Base-by-base conservation (phyloP, 2,888 invertebrate genomes). In the Alloplasta piceator region DNA sequence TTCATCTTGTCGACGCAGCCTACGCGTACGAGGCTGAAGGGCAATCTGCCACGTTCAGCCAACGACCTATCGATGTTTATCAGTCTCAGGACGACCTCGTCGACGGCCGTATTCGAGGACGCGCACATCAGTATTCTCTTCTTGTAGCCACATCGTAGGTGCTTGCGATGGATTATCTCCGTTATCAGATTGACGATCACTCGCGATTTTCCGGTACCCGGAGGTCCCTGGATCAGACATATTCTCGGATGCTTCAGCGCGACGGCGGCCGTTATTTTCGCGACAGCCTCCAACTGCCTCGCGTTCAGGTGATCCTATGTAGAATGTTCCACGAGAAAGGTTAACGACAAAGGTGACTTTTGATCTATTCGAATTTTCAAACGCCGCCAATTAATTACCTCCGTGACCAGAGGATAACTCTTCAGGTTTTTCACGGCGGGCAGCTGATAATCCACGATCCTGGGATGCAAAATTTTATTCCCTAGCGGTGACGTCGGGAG, bases 61-160 rank as follows among this genome's bases (percentile, higher is more conserved):
- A 80, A 74, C 41, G 5, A 48, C 92, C 73, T 93, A 91, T 64
- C 95, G 93, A 95, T 93, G 4, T 93, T 91, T 0, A 95, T 92
- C 14, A 98, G 91, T 81, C 96, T 93, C 4, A 93, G 86, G 4
- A 96, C 94, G 3, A 98, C 93, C 88, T 96, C 96, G 92, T 98
- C 98, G 6, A 98, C 94, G 0, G 98, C 98, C 0, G 96, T 96
- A 92, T 98, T 98, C 52, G 97, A 97, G 26, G 97, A 97, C 0
- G 98, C 96, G 88, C 97, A 96, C 41, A 98, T 93, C 38, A 98
- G 93, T 76, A 98, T 94, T 86, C 94, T 95, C 38, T 84, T 64
- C 6, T 93, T 93, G 38, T 87, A 92, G 2, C 90, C 92, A 1
- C 91, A 87, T 14, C 93, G 92, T 7, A 87, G 86, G 56, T 86